A percentile compares a stretch with the other conserved stretches of the same genome.
Conservation (phyloP, 2,888 invertebrate genomes). For the Aplocera efformata region DNA sequence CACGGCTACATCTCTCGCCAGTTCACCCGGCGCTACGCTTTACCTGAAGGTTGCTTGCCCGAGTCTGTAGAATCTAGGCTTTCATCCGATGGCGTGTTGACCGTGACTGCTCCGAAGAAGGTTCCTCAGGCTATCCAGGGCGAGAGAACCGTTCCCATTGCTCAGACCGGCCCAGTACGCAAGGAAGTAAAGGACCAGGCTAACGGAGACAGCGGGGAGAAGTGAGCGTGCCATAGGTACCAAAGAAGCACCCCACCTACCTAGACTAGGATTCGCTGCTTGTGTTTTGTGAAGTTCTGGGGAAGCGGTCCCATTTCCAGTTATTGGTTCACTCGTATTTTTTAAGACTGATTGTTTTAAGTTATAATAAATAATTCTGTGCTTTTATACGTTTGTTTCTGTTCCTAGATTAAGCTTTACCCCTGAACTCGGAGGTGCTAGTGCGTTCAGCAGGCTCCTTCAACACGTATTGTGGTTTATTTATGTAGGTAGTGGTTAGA, state of each 20-base stretch:
- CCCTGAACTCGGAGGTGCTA: not conserved
- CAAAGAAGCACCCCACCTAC: too few species aligned
- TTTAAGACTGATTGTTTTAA: constrained; percentile 16
- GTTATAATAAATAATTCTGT: constrained; percentile 6
- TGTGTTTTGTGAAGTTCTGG: too few species aligned
- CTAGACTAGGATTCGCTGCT: too few species aligned
- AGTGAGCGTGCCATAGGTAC: constrained; percentile 3
- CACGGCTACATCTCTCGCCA: constrained; percentile 88
- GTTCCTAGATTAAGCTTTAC: not conserved
- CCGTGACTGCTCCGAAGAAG: constrained; percentile 82
- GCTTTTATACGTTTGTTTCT: not conserved
- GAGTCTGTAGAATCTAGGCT: constrained; percentile 85
- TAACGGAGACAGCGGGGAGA: constrained; percentile 52
- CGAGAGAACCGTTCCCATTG: constrained; percentile 80
- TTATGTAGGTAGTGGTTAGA: too few species aligned
- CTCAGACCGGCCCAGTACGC: constrained; percentile 81
- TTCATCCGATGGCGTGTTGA: constrained; percentile 88
- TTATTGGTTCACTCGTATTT: constrained; percentile 2
- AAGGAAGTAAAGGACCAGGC: constrained; percentile 76
- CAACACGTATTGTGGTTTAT: too few species aligned
- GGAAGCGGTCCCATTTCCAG: too few species aligned
- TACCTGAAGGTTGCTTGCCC: constrained; percentile 86
- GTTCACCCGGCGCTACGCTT: constrained; percentile 86
- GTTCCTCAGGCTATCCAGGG: constrained; percentile 55
- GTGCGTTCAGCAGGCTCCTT: too few species aligned